These are phyloP conservation scores for Halcyon badia DNA, from an alignment of 2,797 vertebrate species.

Conservation along the genomic window DNA sequence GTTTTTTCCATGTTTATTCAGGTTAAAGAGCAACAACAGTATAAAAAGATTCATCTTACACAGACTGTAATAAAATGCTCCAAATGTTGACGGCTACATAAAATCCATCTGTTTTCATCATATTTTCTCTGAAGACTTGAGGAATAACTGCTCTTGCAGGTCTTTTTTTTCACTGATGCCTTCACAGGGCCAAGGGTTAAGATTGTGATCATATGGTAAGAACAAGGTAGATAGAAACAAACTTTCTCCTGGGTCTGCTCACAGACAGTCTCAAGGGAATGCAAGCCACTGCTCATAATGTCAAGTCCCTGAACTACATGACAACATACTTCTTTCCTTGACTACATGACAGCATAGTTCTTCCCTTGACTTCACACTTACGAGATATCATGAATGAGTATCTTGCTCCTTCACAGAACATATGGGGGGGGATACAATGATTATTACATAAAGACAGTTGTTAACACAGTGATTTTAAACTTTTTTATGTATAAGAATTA, in stretches of 20 bases:
- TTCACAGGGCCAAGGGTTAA: neutral
- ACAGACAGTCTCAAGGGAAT: neutral
- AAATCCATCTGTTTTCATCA: neutral
- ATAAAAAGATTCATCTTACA: neutral
- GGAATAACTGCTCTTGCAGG: neutral
- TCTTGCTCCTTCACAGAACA: neutral
- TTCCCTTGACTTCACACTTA: neutral
- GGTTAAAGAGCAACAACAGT: neutral
- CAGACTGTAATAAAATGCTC: neutral
- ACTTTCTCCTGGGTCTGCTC: neutral
- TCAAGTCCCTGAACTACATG: neutral
- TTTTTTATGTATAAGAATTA: neutral
- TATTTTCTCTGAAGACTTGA: neutral
- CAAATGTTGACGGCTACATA: neutral
- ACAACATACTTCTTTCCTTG: neutral
- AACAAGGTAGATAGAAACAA: neutral
- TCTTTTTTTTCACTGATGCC: neutral
- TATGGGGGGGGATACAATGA: accelerated
- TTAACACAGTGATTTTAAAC: accelerated
- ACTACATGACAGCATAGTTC: neutral
- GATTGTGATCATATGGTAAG: neutral
- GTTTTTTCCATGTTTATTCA: neutral
- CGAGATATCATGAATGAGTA: neutral
- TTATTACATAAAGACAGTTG: neutral
- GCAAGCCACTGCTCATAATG: neutral